Conservation (phyloP, 2,888 invertebrate species). For the Gordius sp. region DNA sequence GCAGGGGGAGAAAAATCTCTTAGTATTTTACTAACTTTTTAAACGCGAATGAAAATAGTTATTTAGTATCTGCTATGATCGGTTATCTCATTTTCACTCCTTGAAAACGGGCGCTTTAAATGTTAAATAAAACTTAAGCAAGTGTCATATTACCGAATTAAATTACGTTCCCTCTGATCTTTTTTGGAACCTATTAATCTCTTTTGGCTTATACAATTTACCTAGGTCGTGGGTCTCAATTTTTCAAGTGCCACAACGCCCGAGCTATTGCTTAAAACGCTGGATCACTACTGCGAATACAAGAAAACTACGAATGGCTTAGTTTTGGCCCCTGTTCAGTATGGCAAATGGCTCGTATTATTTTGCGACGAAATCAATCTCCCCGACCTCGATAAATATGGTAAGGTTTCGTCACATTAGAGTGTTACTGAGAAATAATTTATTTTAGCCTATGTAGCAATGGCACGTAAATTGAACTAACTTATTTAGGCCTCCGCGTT, state of each 20-base stretch:
- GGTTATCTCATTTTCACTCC: too few species aligned
- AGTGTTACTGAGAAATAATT: not conserved
- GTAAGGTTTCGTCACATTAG: too few species aligned
- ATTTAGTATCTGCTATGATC: too few species aligned
- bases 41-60: too few species aligned
- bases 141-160: too few species aligned
- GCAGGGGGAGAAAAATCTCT: too few species aligned
- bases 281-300: slow-evolving; percentile 98
- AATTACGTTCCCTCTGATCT: too few species aligned
- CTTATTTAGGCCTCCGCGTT: not conserved
- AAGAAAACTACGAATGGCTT: slow-evolving; percentile 92
- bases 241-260: slow-evolving; percentile 98
- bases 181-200: too few species aligned
- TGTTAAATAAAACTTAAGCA: too few species aligned
- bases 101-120: too few species aligned
- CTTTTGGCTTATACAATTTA: too few species aligned
- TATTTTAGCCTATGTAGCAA: not conserved
- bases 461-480: not conserved
- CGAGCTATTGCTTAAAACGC: slow-evolving; percentile 79
- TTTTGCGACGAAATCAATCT: slow-evolving; percentile 99
- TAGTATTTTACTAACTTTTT: too few species aligned
- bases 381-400: slow-evolving; percentile 92
- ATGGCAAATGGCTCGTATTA: slow-evolving; percentile 57
- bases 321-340: slow-evolving; percentile 67
- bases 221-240: slow-evolving; percentile 85